Evolutionary conservation across 2,888 invertebrate genomes (phyloP).

Genomic region (Cryptosula pallasiana): DNA sequence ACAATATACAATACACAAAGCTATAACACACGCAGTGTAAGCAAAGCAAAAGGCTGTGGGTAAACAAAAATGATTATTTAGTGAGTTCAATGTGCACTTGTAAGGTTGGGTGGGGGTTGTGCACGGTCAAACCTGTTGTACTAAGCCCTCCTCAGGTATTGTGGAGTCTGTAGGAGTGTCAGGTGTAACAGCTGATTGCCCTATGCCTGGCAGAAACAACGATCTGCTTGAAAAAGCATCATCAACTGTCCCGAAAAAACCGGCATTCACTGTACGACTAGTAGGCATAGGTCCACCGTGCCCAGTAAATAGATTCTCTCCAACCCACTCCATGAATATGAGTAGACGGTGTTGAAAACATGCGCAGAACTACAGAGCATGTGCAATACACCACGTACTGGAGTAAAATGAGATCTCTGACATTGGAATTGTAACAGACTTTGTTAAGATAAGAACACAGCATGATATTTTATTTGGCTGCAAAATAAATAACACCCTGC

Average conservation of each 20-base stretch:
- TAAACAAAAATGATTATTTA: no score
- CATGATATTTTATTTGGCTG: not conserved
- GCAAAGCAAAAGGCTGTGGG: no score
- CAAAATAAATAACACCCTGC: not conserved
- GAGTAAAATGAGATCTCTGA: no score
- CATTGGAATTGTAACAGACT: not conserved
- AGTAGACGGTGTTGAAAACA: no score
- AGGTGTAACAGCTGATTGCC: not conserved
- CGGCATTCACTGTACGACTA: not conserved
- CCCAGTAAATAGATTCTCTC: conserved; percentile 3
- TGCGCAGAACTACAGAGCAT: no score
- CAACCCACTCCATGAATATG: not conserved
- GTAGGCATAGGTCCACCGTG: conserved; percentile 23
- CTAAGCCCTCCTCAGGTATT: not conserved
- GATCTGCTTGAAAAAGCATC: conserved; percentile 23
- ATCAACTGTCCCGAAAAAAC: conserved; percentile 22
- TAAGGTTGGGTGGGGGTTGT: no score
- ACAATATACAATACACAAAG: not conserved
- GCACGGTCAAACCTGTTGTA: not conserved
- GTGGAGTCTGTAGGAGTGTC: not conserved
- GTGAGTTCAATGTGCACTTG: no score
- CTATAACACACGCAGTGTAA: no score
- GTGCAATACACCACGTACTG: no score
- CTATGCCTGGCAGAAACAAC: not conserved
- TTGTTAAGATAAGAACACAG: not conserved